Conservation (phyloP, 2,888 invertebrate genomes). For the Acheta domesticus region DNA sequence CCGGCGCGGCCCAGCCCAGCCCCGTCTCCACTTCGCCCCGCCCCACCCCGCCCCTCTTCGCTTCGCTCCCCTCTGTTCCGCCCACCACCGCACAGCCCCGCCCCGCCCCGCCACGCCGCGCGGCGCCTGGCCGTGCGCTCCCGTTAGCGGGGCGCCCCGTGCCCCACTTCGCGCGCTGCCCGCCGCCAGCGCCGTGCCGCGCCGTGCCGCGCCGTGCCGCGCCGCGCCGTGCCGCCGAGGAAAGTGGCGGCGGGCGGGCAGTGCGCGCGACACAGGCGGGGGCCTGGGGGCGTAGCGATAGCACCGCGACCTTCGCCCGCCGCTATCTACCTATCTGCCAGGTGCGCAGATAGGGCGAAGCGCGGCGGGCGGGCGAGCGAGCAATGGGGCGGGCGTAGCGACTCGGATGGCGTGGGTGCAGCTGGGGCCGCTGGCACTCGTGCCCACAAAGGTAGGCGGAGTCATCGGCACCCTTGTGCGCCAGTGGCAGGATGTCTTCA, state of each 20-base stretch:
- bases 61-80: no score
- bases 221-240: not conserved
- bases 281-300: not conserved
- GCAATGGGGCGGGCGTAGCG: not conserved
- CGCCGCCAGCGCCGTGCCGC: not conserved
- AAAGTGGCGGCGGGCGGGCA: slow-evolving; percentile 5
- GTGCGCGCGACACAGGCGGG: not conserved
- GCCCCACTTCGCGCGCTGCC: not conserved
- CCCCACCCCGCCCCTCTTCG: no score
- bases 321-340: no score
- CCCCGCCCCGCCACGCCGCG: no score
- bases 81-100: no score
- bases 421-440: slow-evolving; percentile 28
- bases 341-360: no score
- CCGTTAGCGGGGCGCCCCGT: no score
- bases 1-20: no score
- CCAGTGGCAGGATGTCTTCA: slow-evolving; percentile 45
- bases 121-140: no score
- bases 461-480: slow-evolving; percentile 48
- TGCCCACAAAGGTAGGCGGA: slow-evolving; percentile 44
- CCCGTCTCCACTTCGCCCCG: no score
- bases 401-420: not conserved
- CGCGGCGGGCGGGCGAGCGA: no score
- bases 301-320: not conserved
- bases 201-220: not conserved